Base-by-base conservation (phyloP, 2,888 invertebrate genomes). In the Exephanes ischioxanthus region DNA sequence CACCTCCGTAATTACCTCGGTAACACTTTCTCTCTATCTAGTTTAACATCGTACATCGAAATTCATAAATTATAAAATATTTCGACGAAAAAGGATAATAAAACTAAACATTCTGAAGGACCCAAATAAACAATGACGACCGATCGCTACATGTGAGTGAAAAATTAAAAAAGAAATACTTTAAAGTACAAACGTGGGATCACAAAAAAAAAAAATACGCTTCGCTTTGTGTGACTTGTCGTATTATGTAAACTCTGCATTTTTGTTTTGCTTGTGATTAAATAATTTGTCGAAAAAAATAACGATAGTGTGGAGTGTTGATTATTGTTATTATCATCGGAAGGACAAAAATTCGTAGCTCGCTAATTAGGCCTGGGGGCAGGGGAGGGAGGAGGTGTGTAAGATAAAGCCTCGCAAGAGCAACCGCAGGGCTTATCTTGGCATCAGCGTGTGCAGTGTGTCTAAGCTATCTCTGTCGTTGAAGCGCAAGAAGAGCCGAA, bases 61-160 rank as follows among this genome's bases (percentile, higher is more conserved):
- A 19, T 68, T 45, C 2, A n/a, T 30, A 70, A 51, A 48, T 48
- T 14, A 16, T 16, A 16, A 48, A 53, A 61, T 30, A 30, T 61
- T 30, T 30, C 30, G 22, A 55, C 55, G 19, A 41, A 41, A 41
- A 41, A 37, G 11, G 6, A 53, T 2, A 19, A 53, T 19, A 53
- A 7, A 53, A n/a, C 14, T 19, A 53, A 53, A n/a, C 3, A 19
- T 53, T 22, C n/a, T 9, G 6, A 22, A 53, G n/a, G 22, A 22
- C 5, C 7, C 2, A 19, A 26, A 26, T 9, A 30, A 77, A 84
- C 87, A 88, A 91, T 91, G 91, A 93, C 90, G 89, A 90, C 89
- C 87, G 91, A 92, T 91, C 91, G 90, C 91, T 92, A 92, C 89
- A 90, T 89, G 90, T 90, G 90, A 92, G 91, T 91, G 88, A 79